phyloP scores from a whole-genome alignment of 1,140 invertebrate species.

The Leptinotarsa texana region DNA sequence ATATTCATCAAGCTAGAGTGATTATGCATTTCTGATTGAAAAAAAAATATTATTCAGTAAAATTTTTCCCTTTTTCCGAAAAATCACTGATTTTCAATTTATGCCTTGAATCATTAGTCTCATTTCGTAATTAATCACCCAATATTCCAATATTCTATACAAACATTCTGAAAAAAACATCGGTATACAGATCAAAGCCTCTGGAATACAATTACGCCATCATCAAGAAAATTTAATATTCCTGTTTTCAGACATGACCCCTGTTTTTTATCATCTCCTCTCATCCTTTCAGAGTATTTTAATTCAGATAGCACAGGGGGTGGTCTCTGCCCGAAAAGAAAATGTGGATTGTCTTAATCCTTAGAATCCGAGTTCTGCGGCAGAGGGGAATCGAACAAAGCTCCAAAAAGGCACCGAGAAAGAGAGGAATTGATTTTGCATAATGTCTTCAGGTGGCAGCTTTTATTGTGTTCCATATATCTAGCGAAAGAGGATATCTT shows the following conservation, averaged over 20 bases:
- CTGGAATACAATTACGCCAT: too few relatives aligned
- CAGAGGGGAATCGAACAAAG: slow-evolving; percentile 44
- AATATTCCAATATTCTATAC: too few relatives aligned
- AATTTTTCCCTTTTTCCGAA: too few relatives aligned
- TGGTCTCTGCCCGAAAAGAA: slow-evolving; percentile 33
- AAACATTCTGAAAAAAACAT: too few relatives aligned
- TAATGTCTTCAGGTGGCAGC: slow-evolving; percentile 55
- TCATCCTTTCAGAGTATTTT: slow-evolving; percentile 25
- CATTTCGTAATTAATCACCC: too few relatives aligned
- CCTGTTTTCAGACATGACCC: slow-evolving; percentile 16
- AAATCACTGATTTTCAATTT: too few relatives aligned
- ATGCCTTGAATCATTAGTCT: too few relatives aligned
- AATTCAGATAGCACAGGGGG: slow-evolving; percentile 24
- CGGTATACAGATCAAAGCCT: too few relatives aligned
- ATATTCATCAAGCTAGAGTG: too few relatives aligned
- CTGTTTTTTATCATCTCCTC: slow-evolving; percentile 14
- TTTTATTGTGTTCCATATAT: slow-evolving; percentile 55
- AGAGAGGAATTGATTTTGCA: slow-evolving; percentile 56
- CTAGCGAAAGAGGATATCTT: slow-evolving; percentile 45
- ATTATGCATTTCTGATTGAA: too few relatives aligned
- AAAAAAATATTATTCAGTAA: too few relatives aligned
- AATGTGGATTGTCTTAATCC: slow-evolving; percentile 52
- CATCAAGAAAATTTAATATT: not conserved
- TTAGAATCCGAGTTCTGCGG: slow-evolving; percentile 37
- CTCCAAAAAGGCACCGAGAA: slow-evolving; percentile 30